Conservation (phyloP, 2,113 vertebrate species). For the Osmerus mordax region DNA sequence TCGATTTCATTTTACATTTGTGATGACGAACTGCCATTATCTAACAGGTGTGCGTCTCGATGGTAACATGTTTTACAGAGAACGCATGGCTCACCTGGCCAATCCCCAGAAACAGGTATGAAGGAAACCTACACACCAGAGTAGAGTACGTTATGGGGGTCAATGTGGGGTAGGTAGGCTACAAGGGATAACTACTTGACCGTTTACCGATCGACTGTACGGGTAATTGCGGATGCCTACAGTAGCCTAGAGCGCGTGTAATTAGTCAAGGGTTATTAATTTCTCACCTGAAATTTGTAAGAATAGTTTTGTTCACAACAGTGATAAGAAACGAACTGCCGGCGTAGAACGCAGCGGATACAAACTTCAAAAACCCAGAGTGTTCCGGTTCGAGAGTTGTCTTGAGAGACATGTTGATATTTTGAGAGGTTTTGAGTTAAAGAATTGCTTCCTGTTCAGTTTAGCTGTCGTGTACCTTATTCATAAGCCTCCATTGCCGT, state of each 20-base stretch:
- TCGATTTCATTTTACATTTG: no score
- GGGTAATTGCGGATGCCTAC: not conserved
- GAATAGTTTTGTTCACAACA: conserved; percentile 85
- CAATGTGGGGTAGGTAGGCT: no score
- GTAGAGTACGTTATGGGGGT: not conserved
- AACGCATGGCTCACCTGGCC: conserved; percentile 63
- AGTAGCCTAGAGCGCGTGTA: not conserved
- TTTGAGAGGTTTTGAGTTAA: not conserved
- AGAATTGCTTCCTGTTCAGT: not conserved
- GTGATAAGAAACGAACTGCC: conserved; percentile 82
- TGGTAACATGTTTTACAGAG: not conserved
- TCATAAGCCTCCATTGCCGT: no score
- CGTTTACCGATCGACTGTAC: no score
- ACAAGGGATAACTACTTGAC: no score
- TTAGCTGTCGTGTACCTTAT: no score
- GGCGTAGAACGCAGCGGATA: conserved; percentile 83
- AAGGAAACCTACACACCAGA: conserved; percentile 65
- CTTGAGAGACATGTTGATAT: conserved; percentile 30
- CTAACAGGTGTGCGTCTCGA: not conserved
- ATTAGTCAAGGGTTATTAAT: not conserved
- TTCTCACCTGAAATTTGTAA: conserved; percentile 83
- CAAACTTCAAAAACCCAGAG: conserved; percentile 47
- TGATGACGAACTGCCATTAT: no score
- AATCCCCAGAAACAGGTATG: conserved; percentile 67
- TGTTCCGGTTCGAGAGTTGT: not conserved